Evolutionary conservation across 2,888 invertebrate species (phyloP).

Genomic region (Bellardia pandia): DNA sequence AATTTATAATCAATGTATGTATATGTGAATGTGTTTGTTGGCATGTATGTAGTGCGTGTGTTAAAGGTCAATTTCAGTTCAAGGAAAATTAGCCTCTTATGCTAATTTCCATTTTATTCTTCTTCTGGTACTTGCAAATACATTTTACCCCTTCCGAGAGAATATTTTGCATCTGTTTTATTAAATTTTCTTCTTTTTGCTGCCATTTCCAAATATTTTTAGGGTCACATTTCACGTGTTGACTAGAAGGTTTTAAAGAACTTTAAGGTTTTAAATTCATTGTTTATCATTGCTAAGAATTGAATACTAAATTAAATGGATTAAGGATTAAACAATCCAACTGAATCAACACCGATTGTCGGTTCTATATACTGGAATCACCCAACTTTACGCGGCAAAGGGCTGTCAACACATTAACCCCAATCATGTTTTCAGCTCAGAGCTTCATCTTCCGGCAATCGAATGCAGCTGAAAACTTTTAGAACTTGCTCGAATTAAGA

Average conservation of each 20-base stretch:
- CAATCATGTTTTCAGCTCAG: too few relatives aligned
- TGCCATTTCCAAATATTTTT: neutral
- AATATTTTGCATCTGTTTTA: constrained; percentile 3
- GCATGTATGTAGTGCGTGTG: neutral
- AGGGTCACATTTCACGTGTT: neutral
- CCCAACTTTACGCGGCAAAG: too few relatives aligned
- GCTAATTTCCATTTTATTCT: constrained; percentile 39
- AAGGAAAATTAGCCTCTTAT: constrained; percentile 49
- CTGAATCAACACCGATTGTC: too few relatives aligned
- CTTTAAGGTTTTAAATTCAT: neutral
- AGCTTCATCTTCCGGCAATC: too few relatives aligned
- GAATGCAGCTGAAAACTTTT: too few relatives aligned
- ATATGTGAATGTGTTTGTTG: neutral
- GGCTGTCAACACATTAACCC: too few relatives aligned
- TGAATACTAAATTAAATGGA: neutral
- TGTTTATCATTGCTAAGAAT: neutral
- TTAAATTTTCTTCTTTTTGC: neutral
- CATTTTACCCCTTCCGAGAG: constrained; percentile 16
- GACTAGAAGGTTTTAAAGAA: neutral
- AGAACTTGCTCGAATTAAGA: too few relatives aligned
- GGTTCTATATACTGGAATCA: too few relatives aligned
- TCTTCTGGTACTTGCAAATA: neutral
- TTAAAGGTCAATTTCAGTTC: constrained; percentile 42
- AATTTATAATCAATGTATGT: neutral
- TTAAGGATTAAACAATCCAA: neutral